These are phyloP conservation scores for Zosterops lateralis DNA, from an alignment of 2,113 vertebrate species.

Conservation along the genomic window DNA sequence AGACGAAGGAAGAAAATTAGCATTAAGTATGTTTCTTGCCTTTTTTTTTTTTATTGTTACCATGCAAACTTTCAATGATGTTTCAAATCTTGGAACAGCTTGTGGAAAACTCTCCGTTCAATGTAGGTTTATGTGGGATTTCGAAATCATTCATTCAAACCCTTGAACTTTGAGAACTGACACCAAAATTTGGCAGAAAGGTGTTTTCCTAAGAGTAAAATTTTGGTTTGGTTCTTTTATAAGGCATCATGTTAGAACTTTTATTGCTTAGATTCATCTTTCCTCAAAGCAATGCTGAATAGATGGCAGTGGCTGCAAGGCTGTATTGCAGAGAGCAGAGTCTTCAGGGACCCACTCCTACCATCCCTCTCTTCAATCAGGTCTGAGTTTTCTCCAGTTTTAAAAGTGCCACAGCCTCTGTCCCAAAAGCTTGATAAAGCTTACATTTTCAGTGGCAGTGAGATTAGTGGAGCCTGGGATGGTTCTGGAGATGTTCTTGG, in stretches of 20 bases:
- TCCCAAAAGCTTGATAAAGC: not conserved
- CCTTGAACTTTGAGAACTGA: not conserved
- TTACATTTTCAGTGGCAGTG: not conserved
- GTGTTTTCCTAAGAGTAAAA: not conserved
- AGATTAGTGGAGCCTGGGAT: not conserved
- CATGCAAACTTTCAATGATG: not conserved
- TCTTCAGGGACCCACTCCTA: not conserved
- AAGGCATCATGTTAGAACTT: not conserved
- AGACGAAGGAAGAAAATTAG: not conserved
- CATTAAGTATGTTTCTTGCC: fast-evolving
- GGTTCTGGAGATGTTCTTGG: not conserved
- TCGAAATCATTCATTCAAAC: not conserved
- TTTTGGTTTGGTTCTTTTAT: not conserved
- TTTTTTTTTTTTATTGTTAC: not conserved
- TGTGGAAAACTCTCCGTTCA: not conserved
- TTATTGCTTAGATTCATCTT: not conserved
- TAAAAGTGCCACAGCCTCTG: not conserved
- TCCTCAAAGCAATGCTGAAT: not conserved
- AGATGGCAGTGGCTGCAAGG: not conserved
- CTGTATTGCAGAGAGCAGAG: not conserved
- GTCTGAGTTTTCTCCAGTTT: not conserved
- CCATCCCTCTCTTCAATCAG: not conserved
- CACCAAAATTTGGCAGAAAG: not conserved
- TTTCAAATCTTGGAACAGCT: not conserved
- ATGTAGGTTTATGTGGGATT: not conserved